Percentiles rank a stretch among this genome's conserved stretches.
Evolutionary conservation across 2,888 invertebrate genomes (phyloP).

Genomic region (Cenopis cana): DNA sequence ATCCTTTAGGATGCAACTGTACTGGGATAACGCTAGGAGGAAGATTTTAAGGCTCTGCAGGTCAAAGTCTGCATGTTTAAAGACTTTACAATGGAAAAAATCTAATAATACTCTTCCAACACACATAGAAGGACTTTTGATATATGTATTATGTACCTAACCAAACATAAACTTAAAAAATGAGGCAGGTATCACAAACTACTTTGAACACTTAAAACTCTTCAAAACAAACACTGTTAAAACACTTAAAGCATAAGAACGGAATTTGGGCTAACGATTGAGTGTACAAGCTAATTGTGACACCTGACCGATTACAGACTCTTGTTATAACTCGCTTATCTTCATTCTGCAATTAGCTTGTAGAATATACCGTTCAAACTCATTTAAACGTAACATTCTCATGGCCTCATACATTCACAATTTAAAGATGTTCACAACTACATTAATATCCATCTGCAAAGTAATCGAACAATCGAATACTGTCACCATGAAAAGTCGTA

Average conservation of each 20-base stretch:
- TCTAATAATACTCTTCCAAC: no score
- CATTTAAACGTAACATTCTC: background rate
- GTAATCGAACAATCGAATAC: constrained; percentile 19
- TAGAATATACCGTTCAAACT: background rate
- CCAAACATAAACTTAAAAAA: background rate
- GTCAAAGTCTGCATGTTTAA: no score
- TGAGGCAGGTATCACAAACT: background rate
- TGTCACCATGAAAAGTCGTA: background rate
- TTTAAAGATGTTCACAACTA: constrained; percentile 13
- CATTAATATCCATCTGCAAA: constrained; percentile 25
- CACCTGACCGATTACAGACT: background rate
- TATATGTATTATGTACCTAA: no score
- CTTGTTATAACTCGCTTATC: background rate
- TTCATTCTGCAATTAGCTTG: background rate
- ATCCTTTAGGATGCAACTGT: no score
- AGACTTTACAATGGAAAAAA: no score
- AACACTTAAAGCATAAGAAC: background rate
- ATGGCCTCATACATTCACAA: constrained; percentile 14
- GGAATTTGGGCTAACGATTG: background rate
- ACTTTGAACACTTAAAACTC: background rate
- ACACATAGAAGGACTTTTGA: no score
- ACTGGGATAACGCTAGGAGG: no score
- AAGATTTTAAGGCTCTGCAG: no score
- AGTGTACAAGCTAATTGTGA: background rate
- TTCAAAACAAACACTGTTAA: background rate